Evolutionary conservation across 2,888 invertebrate species (phyloP).

Genomic region (Iphiclides podalirius): DNA sequence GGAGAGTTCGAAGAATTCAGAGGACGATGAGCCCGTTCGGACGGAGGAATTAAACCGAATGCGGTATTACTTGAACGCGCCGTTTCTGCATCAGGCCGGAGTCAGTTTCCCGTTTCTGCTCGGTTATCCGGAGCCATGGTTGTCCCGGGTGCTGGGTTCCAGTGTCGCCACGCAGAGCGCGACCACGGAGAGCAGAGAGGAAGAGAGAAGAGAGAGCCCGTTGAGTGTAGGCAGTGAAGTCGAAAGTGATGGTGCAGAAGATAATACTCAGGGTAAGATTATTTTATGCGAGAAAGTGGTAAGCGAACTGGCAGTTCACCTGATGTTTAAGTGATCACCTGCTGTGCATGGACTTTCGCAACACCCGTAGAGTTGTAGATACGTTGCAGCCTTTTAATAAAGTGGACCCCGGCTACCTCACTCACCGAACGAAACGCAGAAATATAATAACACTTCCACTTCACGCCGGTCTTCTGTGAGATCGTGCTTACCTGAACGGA

Average conservation of each 20-base stretch:
- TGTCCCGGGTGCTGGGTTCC: constrained; percentile 55
- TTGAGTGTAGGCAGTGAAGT: constrained; percentile 70
- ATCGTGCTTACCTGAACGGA: too few species aligned
- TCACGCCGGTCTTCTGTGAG: too few species aligned
- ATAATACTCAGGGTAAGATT: constrained; percentile 60
- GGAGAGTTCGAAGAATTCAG: constrained; percentile 63
- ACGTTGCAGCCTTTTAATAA: too few species aligned
- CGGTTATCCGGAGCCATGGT: constrained; percentile 72
- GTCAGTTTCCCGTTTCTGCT: constrained; percentile 68
- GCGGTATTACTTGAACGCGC: constrained; percentile 68
- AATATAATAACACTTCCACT: too few species aligned
- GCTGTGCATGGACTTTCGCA: too few species aligned
- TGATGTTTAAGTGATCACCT: too few species aligned
- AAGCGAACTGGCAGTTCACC: too few species aligned
- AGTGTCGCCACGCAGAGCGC: constrained; percentile 40
- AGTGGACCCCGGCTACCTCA: too few species aligned
- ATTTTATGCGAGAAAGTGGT: too few species aligned
- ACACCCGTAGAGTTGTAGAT: too few species aligned
- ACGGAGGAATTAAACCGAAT: constrained; percentile 62
- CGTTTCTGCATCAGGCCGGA: constrained; percentile 67
- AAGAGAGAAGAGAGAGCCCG: constrained; percentile 68
- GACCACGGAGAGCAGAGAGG: constrained; percentile 47
- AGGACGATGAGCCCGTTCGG: constrained; percentile 61
- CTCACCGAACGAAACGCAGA: too few species aligned
- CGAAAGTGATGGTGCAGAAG: constrained; percentile 68